A percentile compares a stretch with the other conserved stretches of the same genome.
phyloP scores from a whole-genome alignment of 1,140 invertebrate genomes.

The Drosophila elegans region DNA sequence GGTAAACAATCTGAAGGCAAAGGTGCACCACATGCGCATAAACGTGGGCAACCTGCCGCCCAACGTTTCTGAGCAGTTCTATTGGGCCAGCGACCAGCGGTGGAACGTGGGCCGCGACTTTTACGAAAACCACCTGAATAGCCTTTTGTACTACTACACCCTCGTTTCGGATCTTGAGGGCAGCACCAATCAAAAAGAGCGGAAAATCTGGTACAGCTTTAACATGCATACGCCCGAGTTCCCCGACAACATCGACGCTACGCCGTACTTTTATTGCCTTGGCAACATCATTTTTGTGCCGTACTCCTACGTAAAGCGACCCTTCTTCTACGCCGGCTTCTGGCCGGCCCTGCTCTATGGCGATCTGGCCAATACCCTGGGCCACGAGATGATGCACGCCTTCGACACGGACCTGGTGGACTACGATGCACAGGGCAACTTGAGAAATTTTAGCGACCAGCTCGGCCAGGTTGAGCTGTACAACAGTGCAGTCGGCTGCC shows the following conservation, averaged over 20 bases:
- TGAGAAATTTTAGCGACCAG: constrained; percentile 61
- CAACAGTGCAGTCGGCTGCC: constrained; percentile 32
- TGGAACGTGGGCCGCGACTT: constrained; percentile 54
- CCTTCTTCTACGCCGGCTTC: constrained; percentile 64
- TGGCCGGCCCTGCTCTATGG: constrained; percentile 70
- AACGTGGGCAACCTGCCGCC: constrained; percentile 65
- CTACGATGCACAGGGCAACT: constrained; percentile 58
- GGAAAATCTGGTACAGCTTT: constrained; percentile 64
- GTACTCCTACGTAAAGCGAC: constrained; percentile 69
- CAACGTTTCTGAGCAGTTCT: constrained; percentile 54
- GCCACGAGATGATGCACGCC: constrained; percentile 75
- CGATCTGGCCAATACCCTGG: constrained; percentile 69
- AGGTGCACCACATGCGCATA: constrained; percentile 48
- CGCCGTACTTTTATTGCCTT: constrained; percentile 74
- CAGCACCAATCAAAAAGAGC: constrained; percentile 12
- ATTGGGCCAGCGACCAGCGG: constrained; percentile 9
- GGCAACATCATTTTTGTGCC: constrained; percentile 74
- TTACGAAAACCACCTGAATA: constrained; percentile 62
- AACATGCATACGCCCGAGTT: constrained; percentile 68
- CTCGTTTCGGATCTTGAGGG: constrained; percentile 52
- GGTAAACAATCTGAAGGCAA: constrained; percentile 35
- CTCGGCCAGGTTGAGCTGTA: constrained; percentile 33
- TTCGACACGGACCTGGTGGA: constrained; percentile 69
- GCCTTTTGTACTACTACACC: constrained; percentile 48
- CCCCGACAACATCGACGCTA: constrained; percentile 67